Evolutionary conservation across 1,140 invertebrate genomes (phyloP).

Genomic region (Brachionus koreanus): DNA sequence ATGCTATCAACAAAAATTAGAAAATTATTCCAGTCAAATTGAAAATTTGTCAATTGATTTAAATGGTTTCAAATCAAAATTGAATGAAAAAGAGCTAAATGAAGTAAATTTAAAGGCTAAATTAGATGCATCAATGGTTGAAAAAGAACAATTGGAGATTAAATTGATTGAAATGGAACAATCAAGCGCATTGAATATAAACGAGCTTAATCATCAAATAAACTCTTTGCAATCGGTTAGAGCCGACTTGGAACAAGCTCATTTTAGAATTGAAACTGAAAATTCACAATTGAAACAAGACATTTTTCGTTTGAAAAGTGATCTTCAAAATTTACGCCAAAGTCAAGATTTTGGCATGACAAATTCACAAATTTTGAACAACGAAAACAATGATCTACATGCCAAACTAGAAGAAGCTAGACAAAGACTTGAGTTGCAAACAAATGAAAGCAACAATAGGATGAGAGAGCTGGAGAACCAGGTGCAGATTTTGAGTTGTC

Average conservation of each 20-base stretch:
- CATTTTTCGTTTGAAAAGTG: not conserved
- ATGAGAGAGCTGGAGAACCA: not conserved
- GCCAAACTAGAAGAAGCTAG: not conserved
- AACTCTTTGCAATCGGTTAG: not conserved
- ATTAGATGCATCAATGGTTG: not conserved
- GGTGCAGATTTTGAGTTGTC: not conserved
- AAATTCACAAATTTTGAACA: not conserved
- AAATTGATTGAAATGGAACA: not conserved
- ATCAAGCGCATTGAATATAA: not conserved
- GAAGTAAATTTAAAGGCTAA: not conserved
- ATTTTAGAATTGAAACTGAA: not conserved
- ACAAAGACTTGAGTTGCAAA: not conserved
- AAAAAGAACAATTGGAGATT: not conserved
- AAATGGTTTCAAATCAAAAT: not conserved
- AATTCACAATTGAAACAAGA: not conserved
- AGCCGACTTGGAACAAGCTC: not conserved
- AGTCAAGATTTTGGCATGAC: not conserved
- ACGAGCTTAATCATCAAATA: not conserved
- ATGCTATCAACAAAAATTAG: not conserved
- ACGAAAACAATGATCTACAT: not conserved
- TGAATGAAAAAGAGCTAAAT: not conserved
- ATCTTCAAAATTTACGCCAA: not conserved
- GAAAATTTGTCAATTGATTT: not conserved
- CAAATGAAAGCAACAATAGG: not conserved
- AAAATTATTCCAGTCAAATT: not conserved